A percentile compares a stretch with the other conserved stretches of the same genome.
Conservation (phyloP, 2,113 vertebrate genomes). For the Orthonyx spaldingii region DNA sequence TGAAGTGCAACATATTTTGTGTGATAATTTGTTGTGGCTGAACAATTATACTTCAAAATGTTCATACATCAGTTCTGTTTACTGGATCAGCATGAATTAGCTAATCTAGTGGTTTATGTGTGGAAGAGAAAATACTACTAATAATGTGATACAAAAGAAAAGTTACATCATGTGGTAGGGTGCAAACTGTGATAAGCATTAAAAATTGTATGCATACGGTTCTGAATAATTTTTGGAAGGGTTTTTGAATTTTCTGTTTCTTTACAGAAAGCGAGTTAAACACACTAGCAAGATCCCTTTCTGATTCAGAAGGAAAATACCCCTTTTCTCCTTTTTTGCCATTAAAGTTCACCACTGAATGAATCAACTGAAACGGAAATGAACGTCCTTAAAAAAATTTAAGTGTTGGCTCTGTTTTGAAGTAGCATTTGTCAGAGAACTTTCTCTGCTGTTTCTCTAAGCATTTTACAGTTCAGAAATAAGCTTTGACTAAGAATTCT, state of each 20-base stretch:
- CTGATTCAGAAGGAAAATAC: background rate
- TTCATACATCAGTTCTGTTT: background rate
- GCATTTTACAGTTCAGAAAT: conserved; percentile 6
- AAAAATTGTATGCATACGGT: background rate
- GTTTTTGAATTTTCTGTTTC: background rate
- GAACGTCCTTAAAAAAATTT: background rate
- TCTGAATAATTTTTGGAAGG: background rate
- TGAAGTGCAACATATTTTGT: background rate
- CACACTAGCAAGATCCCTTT: background rate
- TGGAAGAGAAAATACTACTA: background rate
- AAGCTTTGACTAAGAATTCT: conserved; percentile 48
- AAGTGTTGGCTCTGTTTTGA: background rate
- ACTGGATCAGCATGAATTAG: background rate
- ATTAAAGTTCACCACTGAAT: background rate
- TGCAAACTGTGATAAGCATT: background rate
- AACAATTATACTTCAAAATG: background rate
- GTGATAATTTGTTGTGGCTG: background rate
- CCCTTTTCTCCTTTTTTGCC: background rate
- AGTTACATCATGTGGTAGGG: background rate
- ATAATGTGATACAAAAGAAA: background rate
- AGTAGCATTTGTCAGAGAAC: background rate
- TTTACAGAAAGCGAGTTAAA: background rate
- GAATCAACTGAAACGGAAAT: background rate
- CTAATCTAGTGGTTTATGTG: background rate
- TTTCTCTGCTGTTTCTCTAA: conserved; percentile 1